A percentile compares a stretch with the other conserved stretches of the same genome.
Conservation (phyloP, 37 sponge, comb jelly and placozoan genomes). For the Cladorhizidae sp. region DNA sequence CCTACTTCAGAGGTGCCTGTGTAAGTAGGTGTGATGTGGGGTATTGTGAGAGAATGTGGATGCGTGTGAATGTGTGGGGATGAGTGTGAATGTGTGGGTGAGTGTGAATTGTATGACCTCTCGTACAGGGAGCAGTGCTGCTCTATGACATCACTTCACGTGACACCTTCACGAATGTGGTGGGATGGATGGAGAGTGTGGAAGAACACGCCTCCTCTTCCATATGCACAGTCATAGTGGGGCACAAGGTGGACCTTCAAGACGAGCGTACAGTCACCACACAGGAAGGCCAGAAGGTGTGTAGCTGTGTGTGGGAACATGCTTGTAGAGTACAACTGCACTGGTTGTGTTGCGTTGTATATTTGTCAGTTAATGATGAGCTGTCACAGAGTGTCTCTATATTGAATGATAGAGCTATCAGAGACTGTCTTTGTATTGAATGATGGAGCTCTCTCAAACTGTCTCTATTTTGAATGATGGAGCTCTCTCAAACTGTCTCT, state of each 20-base stretch:
- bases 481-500: too few species aligned
- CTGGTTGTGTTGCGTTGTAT: too few species aligned
- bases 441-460: too few species aligned
- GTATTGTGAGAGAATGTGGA: not conserved
- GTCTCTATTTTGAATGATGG: too few species aligned
- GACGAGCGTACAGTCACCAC: constrained; percentile 55
- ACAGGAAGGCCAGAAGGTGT: constrained; percentile 60
- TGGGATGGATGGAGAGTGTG: constrained; percentile 54
- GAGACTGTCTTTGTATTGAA: too few species aligned
- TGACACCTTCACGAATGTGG: constrained; percentile 41
- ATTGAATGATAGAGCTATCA: too few species aligned
- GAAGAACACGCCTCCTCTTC: constrained; percentile 49
- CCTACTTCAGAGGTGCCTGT: constrained; percentile 59
- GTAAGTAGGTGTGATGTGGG: constrained; percentile 19
- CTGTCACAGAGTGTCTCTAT: too few species aligned
- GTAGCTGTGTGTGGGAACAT: not conserved
- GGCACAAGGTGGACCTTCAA: constrained; percentile 75
- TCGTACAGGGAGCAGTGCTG: constrained; percentile 64
- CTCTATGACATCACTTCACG: constrained; percentile 80
- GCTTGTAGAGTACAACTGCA: too few species aligned
- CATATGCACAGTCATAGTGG: constrained; percentile 58
- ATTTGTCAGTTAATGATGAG: too few species aligned
- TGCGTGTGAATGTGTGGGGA: not conserved
- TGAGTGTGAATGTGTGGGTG: constrained; percentile 5
- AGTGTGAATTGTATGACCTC: not conserved